Evolutionary conservation across 1,140 invertebrate genomes (phyloP), one percentile per base, ranked within the genome.

Genomic region (Musca domestica): DNA sequence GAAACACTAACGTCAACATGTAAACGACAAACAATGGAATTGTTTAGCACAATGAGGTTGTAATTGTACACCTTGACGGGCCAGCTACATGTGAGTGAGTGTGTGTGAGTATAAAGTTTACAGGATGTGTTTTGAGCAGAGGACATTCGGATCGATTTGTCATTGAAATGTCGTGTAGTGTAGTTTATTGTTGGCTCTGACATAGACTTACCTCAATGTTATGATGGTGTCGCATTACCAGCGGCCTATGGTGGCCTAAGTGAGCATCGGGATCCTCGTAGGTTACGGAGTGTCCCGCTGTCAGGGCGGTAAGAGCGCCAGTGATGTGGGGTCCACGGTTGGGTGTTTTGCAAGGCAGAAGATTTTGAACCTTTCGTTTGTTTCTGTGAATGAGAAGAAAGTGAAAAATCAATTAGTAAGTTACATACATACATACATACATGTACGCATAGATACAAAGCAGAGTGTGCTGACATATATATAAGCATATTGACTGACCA

Each of bases 291-390:
- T 48, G 74, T 63, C 67, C 72, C 27, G 76, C 71, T 2, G 71
- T 71, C 17, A 82, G 74, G 14, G 79, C 82, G 34, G 56, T 19
- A 74, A 76, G 72, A 70, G 69, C 78, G 54, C 74, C 80, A 27
- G 81, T 86, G 67, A 84, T 80, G 70, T 81, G 81, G 71, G 80
- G 82, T 27, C 75, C 84, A 54, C 86, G 84, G 19, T 87, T 88
- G 41, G 87, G 87, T 52, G 85, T 88, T 80, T 90, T 90, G 82
- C 88, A 89, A 20, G 88, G 88, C 70, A 89, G 81, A 71, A 90
- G 84, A 71, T 88, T 89, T 82, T 89, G 88, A 78, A 89, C 88
- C 86, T 89, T 89, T 75, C 88, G 85, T 77, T 90, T 89, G 77
- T 90, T 88, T 78, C 88, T 90, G 85, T 83, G 78, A 85, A 79